Evolutionary conservation across 2,888 invertebrate species (phyloP).

Genomic region (Thera britannica): DNA sequence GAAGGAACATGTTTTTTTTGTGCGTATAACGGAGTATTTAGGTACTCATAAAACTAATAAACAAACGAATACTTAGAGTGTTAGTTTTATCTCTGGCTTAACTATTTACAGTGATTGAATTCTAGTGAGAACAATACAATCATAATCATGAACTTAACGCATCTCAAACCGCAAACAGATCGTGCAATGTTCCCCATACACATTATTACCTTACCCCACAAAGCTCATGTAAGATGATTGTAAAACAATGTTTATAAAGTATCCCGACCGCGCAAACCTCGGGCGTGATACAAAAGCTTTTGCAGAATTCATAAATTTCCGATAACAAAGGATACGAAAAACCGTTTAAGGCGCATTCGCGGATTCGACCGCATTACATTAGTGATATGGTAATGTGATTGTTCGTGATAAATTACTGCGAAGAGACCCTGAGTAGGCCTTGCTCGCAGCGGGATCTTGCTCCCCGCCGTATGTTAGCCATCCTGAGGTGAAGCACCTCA

Average conservation of each 20-base stretch:
- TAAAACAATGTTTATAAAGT: constrained; percentile 72
- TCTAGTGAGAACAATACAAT: constrained; percentile 11
- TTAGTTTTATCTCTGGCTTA: background rate
- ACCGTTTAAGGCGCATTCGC: constrained; percentile 79
- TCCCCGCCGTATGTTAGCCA: constrained; percentile 59
- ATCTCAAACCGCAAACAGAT: constrained; percentile 46
- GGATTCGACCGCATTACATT: constrained; percentile 78
- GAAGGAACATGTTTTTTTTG: background rate
- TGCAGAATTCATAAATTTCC: constrained; percentile 78
- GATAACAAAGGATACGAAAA: constrained; percentile 79
- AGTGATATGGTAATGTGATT: constrained; percentile 84
- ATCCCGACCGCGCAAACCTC: constrained; percentile 52
- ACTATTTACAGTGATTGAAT: constrained; percentile 8
- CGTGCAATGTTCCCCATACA: constrained; percentile 52
- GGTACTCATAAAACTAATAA: background rate
- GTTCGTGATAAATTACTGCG: constrained; percentile 80
- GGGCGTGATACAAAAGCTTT: constrained; percentile 71
- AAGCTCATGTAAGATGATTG: constrained; percentile 63
- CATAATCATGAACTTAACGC: constrained; percentile 36
- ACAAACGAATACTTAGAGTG: background rate
- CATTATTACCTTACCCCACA: constrained; percentile 52
- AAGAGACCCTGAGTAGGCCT: constrained; percentile 59
- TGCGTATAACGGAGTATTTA: background rate
- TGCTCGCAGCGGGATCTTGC: constrained; percentile 70
- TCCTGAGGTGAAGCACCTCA: constrained; percentile 71